phyloP scores from a whole-genome alignment of 2,888 invertebrate species.

The Rutpela maculata region DNA sequence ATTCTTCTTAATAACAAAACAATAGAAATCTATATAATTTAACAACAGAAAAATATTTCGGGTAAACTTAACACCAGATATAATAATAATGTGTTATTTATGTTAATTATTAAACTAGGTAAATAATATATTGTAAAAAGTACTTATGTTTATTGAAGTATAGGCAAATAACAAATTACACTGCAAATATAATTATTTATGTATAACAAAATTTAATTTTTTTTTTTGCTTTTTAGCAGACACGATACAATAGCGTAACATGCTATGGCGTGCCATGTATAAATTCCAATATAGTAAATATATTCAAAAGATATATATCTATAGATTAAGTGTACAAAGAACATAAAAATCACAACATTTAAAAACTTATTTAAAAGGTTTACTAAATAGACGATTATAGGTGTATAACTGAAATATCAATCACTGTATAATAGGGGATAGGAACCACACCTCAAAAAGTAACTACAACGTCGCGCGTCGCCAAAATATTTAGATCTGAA shows the following conservation, averaged over 20 bases:
- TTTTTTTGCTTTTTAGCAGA: constrained; percentile 13
- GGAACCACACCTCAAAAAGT: no score
- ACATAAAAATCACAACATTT: constrained; percentile 32
- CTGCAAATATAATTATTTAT: constrained; percentile 25
- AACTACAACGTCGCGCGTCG: no score
- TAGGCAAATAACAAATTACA: constrained; percentile 9
- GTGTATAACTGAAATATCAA: no score
- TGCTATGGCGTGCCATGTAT: constrained; percentile 33
- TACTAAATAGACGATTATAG: not conserved
- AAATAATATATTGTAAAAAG: not conserved
- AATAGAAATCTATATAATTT: no score
- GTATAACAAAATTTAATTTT: constrained; percentile 16
- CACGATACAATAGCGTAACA: constrained; percentile 23
- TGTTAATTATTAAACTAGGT: not conserved
- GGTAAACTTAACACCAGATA: no score
- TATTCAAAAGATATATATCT: constrained; percentile 34
- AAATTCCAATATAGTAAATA: constrained; percentile 33
- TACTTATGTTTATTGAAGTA: not conserved
- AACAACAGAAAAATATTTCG: no score
- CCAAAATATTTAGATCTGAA: no score
- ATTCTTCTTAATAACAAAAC: no score
- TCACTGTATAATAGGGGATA: no score
- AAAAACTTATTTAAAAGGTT: not conserved
- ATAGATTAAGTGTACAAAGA: constrained; percentile 36
- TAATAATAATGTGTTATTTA: not conserved